phyloP scores from a whole-genome alignment of 2,888 invertebrate genomes.

The Cataglyphis altisquamis region DNA sequence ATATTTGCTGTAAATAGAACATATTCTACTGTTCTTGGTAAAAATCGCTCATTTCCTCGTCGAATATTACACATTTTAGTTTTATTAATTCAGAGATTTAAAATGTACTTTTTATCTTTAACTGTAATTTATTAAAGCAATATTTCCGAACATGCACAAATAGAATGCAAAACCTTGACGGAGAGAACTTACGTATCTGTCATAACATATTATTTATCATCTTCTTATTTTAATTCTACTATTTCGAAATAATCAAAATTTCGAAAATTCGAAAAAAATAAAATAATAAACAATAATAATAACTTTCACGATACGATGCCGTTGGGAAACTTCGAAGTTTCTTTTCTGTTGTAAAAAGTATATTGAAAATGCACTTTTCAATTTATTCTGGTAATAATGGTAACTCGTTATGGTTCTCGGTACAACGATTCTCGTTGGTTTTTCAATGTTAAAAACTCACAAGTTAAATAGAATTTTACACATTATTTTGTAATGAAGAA shows the following conservation, averaged over 20 bases:
- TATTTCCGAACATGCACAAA: not conserved
- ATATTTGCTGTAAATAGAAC: constrained; percentile 20
- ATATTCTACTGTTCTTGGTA: not conserved
- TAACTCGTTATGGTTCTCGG: not conserved
- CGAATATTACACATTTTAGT: not conserved
- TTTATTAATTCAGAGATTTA: not conserved
- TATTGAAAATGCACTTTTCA: constrained; percentile 32
- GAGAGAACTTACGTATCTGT: not conserved
- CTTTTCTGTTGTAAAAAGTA: not conserved
- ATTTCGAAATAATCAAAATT: constrained; percentile 21
- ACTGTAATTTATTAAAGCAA: not conserved
- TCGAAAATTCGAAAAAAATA: not conserved
- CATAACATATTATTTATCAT: not conserved
- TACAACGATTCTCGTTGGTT: not conserved
- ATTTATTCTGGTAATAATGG: constrained; percentile 7
- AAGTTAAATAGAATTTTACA: not conserved
- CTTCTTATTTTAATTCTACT: not conserved
- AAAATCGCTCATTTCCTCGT: not conserved
- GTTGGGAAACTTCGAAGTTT: constrained; percentile 43
- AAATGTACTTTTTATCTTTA: not conserved
- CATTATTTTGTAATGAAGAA: not conserved
- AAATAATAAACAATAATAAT: constrained; percentile 12
- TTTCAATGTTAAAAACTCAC: not conserved
- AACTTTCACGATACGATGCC: constrained; percentile 13
- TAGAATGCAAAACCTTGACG: not conserved